Conservation (phyloP, 2,113 vertebrate species). For the Propithecus coquereli region DNA sequence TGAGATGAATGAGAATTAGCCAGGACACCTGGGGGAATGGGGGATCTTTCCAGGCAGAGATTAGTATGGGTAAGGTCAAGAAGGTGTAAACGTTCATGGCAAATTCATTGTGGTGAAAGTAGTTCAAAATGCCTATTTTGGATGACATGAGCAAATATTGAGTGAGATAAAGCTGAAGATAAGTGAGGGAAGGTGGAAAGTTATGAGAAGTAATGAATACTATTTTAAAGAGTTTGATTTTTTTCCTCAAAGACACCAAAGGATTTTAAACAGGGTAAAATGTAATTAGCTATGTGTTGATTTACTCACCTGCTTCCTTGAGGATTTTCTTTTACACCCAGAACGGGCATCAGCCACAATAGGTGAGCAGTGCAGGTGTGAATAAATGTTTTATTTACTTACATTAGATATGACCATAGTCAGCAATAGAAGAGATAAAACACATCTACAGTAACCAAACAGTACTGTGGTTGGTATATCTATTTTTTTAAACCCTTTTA, state of each 20-base stretch:
- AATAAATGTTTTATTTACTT: not conserved
- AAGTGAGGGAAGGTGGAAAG: not conserved
- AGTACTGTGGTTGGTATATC: not conserved
- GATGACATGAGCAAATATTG: not conserved
- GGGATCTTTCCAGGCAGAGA: not conserved
- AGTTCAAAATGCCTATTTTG: not conserved
- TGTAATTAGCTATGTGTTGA: not conserved
- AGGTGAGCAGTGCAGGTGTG: not conserved
- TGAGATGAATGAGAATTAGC: not conserved
- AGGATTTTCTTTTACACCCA: not conserved
- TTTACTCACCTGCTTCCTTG: not conserved
- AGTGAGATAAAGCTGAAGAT: not conserved
- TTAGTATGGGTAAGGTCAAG: not conserved
- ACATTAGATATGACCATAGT: not conserved
- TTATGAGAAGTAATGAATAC: not conserved
- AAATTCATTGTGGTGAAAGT: not conserved
- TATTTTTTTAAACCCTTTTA: not conserved
- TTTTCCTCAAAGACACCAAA: not conserved
- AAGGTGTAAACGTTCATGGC: not conserved
- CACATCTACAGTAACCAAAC: not conserved
- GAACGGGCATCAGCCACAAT: not conserved
- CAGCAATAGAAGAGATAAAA: not conserved
- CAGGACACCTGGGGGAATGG: not conserved
- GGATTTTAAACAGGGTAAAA: constrained; percentile 1
- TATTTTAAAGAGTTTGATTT: not conserved